Percentiles rank a stretch among this genome's conserved stretches.
These are phyloP conservation scores for Ctenopoma multispine DNA, from an alignment of 2,797 vertebrate species.

Conservation along the genomic window DNA sequence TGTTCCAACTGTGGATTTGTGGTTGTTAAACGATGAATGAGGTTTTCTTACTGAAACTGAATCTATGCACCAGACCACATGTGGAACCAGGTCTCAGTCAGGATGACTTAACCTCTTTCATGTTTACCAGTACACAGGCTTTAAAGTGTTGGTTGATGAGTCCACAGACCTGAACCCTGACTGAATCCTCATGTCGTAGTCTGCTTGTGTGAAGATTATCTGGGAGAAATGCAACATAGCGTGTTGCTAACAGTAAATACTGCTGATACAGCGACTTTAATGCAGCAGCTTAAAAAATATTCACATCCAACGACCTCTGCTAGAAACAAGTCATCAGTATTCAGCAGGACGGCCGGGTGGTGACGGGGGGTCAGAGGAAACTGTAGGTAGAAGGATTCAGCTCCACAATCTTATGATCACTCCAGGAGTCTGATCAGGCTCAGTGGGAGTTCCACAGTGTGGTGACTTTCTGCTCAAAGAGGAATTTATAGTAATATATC, in stretches of 20 bases:
- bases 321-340: slow-evolving; percentile 12
- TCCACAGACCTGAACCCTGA: neutral
- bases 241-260: slow-evolving; percentile 6
- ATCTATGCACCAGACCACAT: too few species aligned
- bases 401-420: neutral
- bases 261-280: slow-evolving; percentile 18
- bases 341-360: slow-evolving; percentile 4
- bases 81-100: too few species aligned
- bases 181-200: neutral
- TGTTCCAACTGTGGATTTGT: too few species aligned
- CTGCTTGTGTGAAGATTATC: slow-evolving; percentile 26
- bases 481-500: too few species aligned
- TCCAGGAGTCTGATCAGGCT: too few species aligned
- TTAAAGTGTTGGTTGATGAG: neutral
- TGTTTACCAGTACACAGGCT: too few species aligned
- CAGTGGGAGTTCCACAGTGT: too few species aligned
- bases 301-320: neutral
- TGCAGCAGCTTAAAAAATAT: neutral
- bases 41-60: too few species aligned
- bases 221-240: slow-evolving; percentile 16
- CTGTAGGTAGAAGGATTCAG: neutral
- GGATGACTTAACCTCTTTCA: too few species aligned
- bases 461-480: too few species aligned
- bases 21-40: too few species aligned
- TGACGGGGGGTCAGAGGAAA: neutral